Conservation (phyloP, 2,113 vertebrate genomes). For the Onychostruthus taczanowskii region DNA sequence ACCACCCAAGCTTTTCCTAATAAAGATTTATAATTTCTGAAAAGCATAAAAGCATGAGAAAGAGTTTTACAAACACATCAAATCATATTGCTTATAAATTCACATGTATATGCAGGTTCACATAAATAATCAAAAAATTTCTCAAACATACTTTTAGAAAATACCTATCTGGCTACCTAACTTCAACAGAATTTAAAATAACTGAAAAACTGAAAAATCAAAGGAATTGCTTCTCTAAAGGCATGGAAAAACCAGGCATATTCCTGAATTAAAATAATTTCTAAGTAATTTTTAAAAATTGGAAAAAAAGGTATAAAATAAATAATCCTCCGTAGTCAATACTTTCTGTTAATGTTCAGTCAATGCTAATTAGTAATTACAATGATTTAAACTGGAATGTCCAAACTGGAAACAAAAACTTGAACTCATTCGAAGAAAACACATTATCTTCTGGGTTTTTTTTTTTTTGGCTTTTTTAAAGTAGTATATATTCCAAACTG, state of each 20-base stretch:
- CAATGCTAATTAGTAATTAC: background rate
- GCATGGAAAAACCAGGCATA: background rate
- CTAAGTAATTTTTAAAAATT: background rate
- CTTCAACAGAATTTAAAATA: background rate
- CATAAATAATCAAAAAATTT: background rate
- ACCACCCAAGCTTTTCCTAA: background rate
- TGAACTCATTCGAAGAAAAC: background rate
- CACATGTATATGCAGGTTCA: accelerated
- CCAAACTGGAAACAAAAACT: background rate
- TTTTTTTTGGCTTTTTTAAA: background rate
- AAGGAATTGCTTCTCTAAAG: background rate
- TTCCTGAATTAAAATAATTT: background rate
- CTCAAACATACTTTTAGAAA: background rate
- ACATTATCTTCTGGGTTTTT: background rate
- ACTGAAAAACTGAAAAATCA: background rate
- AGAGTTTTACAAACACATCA: background rate
- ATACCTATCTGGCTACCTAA: background rate
- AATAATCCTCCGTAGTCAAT: background rate
- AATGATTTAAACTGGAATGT: background rate
- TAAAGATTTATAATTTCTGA: background rate
- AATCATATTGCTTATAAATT: background rate
- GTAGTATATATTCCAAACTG: background rate
- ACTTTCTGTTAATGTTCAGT: background rate
- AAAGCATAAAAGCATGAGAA: background rate
- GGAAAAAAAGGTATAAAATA: background rate